These are phyloP conservation scores for Otis tarda DNA, from an alignment of 2,113 vertebrate species.

Conservation along the genomic window DNA sequence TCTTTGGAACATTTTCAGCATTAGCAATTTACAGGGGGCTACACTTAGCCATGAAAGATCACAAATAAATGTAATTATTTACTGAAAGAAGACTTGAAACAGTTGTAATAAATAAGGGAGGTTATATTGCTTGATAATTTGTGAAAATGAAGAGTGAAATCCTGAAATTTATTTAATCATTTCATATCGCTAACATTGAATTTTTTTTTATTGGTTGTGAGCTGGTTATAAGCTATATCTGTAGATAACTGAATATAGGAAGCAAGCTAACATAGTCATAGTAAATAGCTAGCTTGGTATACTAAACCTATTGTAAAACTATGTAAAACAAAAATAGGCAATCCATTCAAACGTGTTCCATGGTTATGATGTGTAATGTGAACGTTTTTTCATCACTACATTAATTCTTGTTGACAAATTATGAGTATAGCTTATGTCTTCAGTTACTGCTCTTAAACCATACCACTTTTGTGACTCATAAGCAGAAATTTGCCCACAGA, in stretches of 20 bases:
- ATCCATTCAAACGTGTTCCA: not conserved
- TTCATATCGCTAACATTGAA: not conserved
- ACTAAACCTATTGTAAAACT: not conserved
- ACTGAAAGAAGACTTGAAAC: not conserved
- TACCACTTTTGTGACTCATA: not conserved
- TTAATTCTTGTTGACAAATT: not conserved
- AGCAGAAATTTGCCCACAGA: not conserved
- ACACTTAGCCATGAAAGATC: not conserved
- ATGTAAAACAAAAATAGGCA: not conserved
- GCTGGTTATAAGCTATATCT: not conserved
- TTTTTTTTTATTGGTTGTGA: not conserved
- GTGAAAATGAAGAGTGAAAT: not conserved
- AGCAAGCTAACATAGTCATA: not conserved
- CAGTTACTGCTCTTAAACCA: not conserved
- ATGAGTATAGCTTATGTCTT: not conserved
- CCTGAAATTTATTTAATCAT: not conserved
- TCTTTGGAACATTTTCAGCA: not conserved
- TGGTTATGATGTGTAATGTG: not conserved
- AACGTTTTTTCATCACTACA: not conserved
- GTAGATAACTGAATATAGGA: not conserved
- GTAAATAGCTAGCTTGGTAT: not conserved
- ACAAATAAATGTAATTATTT: not conserved
- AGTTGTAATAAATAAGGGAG: not conserved
- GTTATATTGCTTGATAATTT: not conserved
- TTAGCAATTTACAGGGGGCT: not conserved